Conservation (phyloP, 2,113 vertebrate genomes). For the Pimephales promelas region DNA sequence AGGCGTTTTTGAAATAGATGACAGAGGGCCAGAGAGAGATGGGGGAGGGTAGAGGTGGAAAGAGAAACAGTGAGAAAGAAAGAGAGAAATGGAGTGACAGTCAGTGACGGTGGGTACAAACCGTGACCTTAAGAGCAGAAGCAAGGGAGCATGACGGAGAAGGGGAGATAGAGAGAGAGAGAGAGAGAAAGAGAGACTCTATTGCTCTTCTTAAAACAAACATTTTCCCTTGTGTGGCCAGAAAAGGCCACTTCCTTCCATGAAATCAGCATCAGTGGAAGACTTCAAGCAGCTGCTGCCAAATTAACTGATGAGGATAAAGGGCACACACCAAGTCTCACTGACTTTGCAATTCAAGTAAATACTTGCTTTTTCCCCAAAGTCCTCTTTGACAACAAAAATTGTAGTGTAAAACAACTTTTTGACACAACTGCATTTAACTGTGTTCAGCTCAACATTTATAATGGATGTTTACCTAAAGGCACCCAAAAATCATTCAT, state of each 20-base stretch:
- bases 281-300: slow-evolving; percentile 15
- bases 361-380: slow-evolving; percentile 4
- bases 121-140: slow-evolving; percentile 55
- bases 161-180: slow-evolving; percentile 58
- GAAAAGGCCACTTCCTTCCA: slow-evolving; percentile 41
- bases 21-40: slow-evolving; percentile 39
- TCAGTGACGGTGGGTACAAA: slow-evolving; percentile 52
- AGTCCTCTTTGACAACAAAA: not conserved
- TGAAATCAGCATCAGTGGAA: slow-evolving; percentile 18
- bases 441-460: too few species aligned
- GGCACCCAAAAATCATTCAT: too few species aligned
- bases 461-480: too few species aligned
- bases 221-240: slow-evolving; percentile 40
- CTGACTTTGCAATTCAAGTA: slow-evolving; percentile 14
- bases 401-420: not conserved
- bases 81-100: slow-evolving; percentile 58
- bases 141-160: slow-evolving; percentile 51
- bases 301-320: slow-evolving; percentile 42
- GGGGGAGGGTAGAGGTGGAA: slow-evolving; percentile 38
- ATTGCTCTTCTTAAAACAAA: slow-evolving; percentile 44
- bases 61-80: slow-evolving; percentile 31
- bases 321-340: not conserved
- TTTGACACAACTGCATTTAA: too few species aligned
- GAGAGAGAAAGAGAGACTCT: not conserved
- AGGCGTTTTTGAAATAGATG: slow-evolving; percentile 49